phyloP scores from a whole-genome alignment of 2,888 invertebrate species.

The Kuschelorhynchus macadamiae region DNA sequence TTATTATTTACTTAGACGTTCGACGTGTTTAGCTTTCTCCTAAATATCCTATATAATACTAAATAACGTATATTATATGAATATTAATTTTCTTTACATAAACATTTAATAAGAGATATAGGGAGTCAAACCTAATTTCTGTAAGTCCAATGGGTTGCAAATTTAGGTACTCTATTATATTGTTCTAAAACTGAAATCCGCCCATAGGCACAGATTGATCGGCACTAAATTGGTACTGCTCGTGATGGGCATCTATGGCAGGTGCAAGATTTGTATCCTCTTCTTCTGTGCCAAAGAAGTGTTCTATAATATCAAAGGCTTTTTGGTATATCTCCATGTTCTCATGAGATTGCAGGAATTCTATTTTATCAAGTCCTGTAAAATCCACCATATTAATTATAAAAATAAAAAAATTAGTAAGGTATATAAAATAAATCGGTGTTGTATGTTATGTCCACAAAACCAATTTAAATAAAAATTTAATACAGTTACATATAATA shows the following conservation, averaged over 20 bases:
- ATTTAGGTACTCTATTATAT: constrained; percentile 23
- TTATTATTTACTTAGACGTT: not conserved
- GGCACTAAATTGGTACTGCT: constrained; percentile 81
- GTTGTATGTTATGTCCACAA: no score
- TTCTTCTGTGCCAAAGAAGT: constrained; percentile 94
- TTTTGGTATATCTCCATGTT: constrained; percentile 98
- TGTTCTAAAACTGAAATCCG: constrained; percentile 83
- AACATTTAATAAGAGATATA: constrained; percentile 17
- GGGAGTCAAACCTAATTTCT: constrained; percentile 21
- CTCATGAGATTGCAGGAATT: constrained; percentile 96
- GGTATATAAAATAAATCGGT: no score
- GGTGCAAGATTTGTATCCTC: constrained; percentile 86
- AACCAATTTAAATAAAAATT: no score
- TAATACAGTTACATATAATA: no score
- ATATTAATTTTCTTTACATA: constrained; percentile 11
- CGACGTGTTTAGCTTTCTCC: constrained; percentile 6
- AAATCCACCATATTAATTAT: no score
- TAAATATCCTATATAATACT: constrained; percentile 15
- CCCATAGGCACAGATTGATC: constrained; percentile 83
- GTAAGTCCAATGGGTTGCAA: constrained; percentile 17
- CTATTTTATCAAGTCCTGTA: constrained; percentile 98
- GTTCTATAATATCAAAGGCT: constrained; percentile 96
- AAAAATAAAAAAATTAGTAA: no score
- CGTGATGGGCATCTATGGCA: constrained; percentile 77
- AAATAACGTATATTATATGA: constrained; percentile 13